These are phyloP conservation scores for Carassius gibelio DNA, from an alignment of 2,113 vertebrate species.

Conservation along the genomic window DNA sequence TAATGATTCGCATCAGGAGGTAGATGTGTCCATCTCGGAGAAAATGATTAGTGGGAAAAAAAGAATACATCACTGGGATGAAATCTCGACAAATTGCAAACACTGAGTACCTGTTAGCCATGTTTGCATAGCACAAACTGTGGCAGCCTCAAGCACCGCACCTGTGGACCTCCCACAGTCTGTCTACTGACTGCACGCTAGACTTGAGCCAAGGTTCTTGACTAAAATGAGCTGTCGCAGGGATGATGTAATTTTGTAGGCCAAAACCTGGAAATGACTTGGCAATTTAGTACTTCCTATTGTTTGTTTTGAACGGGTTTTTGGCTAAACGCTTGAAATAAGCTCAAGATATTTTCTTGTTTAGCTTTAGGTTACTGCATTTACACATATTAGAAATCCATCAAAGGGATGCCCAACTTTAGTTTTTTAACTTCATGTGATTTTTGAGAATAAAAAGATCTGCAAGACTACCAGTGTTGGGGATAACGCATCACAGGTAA, in stretches of 20 bases:
- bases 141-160: not conserved
- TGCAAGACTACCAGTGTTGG: not conserved
- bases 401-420: not conserved
- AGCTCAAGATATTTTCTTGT: not conserved
- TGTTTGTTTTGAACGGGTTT: too few relatives aligned
- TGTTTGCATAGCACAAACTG: not conserved
- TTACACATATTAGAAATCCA: not conserved
- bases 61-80: not conserved
- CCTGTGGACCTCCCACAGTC: not conserved
- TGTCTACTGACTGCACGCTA: not conserved
- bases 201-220: not conserved
- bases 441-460: not conserved
- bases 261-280: not conserved
- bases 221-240: not conserved
- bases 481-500: too few relatives aligned
- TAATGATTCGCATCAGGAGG: constrained; percentile 45
- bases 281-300: not conserved
- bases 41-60: not conserved
- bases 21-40: not conserved
- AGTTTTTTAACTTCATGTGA: not conserved
- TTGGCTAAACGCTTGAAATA: not conserved
- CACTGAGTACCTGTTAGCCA: not conserved
- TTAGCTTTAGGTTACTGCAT: not conserved
- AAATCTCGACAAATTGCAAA: constrained; percentile 20
- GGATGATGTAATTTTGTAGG: not conserved